Base-by-base conservation (phyloP, 2,113 vertebrate species). In the Mirza zaza region DNA sequence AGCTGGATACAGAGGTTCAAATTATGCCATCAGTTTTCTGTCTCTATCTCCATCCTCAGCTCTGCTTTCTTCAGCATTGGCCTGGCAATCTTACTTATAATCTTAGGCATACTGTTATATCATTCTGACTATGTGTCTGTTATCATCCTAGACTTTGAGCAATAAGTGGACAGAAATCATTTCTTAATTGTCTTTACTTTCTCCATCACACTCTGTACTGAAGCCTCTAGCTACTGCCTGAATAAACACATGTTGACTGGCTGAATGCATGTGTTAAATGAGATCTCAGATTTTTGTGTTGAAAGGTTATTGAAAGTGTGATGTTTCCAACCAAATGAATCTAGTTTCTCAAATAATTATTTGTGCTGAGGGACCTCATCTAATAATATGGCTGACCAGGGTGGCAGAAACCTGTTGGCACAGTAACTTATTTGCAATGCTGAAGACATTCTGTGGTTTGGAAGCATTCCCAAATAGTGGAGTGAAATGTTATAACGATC, bases 381-480 rank as follows among this genome's bases (percentile, higher is more conserved):
- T 68, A 88, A 70, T 57, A 90, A 77, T 82, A 71, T 82, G 52
- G 11, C 81, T 96, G 81, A 82, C 79, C 50, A 95, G 61, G 71
- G 82, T 85, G 81, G 80, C 39, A 96, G 87, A 77, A 68, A 39
- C 32, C 23, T 68, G 71, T 96, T 95, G 91, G 82, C 92, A 95
- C 32, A 85, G 83, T 90, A 34, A 87, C 71, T 96, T 85, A 82
- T 92, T 94, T 97, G 91, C 92, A 93, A 96, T 83, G 67, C 81
- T 84, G 63, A 98, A 94, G 86, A 95, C 36, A 61, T 96, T 96
- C 87, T 97, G 87, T 88, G 95, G 77, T 95, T 97, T 98, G 90
- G 90, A 93, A 96, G 91, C 67, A 65, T 96, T 96, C 95, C 84
- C 87, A 97, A 96, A 92, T 42, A 91, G 76, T 92, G 25, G 36